phyloP scores from a whole-genome alignment of 2,888 invertebrate genomes.

The Synanthedon formicaeformis region DNA sequence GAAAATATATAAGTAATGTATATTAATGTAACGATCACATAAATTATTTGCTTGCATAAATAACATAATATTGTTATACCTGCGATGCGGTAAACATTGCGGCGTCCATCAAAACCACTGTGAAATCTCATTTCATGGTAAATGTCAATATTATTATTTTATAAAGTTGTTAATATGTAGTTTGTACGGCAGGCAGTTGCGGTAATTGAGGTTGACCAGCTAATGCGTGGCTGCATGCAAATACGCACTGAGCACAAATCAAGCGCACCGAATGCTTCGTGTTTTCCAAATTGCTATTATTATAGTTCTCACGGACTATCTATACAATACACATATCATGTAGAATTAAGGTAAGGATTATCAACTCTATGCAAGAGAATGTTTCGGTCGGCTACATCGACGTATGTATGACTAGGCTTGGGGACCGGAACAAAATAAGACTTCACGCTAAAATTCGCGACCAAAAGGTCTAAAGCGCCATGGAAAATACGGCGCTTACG shows the following conservation, averaged over 20 bases:
- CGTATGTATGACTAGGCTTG: too few species aligned
- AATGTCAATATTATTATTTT: background rate
- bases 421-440: too few species aligned
- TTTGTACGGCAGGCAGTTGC: background rate
- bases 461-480: too few species aligned
- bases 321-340: background rate
- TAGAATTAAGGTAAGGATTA: too few species aligned
- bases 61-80: conserved; percentile 4
- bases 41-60: background rate
- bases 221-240: conserved; percentile 14
- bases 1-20: too few species aligned
- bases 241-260: background rate
- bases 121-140: background rate
- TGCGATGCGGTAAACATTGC: background rate
- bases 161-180: background rate
- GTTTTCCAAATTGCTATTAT: background rate
- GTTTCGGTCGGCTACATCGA: too few species aligned
- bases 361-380: too few species aligned
- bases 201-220: conserved; percentile 17
- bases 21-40: too few species aligned
- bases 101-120: background rate
- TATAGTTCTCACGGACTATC: background rate
- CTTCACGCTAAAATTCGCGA: too few species aligned
- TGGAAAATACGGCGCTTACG: too few species aligned
- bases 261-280: background rate